phyloP scores from a whole-genome alignment of 92 coral and sea anemone species.

The Zoanthus sociatus region DNA sequence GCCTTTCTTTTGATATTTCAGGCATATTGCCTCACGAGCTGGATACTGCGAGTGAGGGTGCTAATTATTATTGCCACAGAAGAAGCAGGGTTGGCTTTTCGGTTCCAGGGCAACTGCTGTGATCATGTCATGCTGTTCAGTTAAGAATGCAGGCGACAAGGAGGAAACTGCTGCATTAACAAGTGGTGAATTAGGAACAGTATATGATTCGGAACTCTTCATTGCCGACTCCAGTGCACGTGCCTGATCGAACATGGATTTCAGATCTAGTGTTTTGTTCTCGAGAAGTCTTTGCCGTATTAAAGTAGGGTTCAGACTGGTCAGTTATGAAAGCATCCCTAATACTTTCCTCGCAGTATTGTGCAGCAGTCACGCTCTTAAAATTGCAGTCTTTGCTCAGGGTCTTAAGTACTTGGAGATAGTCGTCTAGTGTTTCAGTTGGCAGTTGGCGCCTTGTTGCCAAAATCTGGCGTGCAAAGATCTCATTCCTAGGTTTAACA shows the following conservation, averaged over 20 bases:
- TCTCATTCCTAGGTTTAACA: not conserved
- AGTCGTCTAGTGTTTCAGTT: too few relatives aligned
- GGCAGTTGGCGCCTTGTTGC: slow-evolving; percentile 35
- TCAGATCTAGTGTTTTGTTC: too few relatives aligned
- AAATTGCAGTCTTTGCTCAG: slow-evolving; percentile 38
- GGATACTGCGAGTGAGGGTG: slow-evolving; percentile 53
- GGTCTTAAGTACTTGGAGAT: slow-evolving; percentile 18
- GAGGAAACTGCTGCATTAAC: too few relatives aligned
- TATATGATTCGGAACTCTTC: too few relatives aligned
- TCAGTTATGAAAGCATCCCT: slow-evolving; percentile 53
- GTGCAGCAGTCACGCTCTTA: not conserved
- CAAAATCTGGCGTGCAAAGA: slow-evolving; percentile 36
- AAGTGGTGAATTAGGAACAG: too few relatives aligned
- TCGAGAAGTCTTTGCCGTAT: too few relatives aligned
- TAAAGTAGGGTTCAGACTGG: too few relatives aligned
- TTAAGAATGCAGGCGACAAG: too few relatives aligned
- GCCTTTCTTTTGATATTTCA: not conserved
- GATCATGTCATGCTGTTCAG: too few relatives aligned
- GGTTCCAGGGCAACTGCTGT: too few relatives aligned
- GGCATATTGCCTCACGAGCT: slow-evolving; percentile 40
- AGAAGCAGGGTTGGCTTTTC: too few relatives aligned
- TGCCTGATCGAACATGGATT: not conserved
- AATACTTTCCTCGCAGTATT: too few relatives aligned
- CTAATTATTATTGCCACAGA: not conserved
- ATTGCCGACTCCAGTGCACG: not conserved